These are phyloP conservation scores for Rhinolophus sinicus DNA, from an alignment of 2,113 vertebrate species.

Conservation along the genomic window DNA sequence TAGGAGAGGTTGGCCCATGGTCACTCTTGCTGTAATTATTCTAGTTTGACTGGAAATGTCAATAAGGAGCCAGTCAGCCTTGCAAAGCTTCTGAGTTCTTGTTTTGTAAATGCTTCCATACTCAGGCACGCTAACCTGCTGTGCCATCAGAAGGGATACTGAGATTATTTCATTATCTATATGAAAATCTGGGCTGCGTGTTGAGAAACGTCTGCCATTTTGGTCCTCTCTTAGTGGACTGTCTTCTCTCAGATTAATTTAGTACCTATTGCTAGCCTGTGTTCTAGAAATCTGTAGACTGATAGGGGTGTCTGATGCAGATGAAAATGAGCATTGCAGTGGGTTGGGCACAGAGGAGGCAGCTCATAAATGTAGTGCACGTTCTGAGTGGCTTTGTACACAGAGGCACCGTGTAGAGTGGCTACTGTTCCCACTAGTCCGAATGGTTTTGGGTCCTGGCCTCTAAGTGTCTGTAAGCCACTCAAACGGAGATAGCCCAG, in stretches of 20 bases:
- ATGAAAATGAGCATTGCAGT: background rate
- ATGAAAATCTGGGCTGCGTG: slow-evolving; percentile 57
- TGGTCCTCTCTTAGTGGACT: background rate
- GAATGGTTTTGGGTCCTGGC: background rate
- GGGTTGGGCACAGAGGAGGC: background rate
- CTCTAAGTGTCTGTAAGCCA: background rate
- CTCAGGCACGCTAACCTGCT: background rate
- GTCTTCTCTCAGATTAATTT: slow-evolving; percentile 1
- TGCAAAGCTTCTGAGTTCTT: background rate
- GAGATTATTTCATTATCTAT: slow-evolving; percentile 18
- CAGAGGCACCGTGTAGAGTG: background rate
- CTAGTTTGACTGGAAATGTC: background rate
- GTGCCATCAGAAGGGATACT: background rate
- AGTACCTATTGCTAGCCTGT: background rate
- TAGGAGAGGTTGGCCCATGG: background rate
- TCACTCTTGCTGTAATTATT: background rate
- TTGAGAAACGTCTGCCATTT: slow-evolving; percentile 10
- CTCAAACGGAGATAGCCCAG: background rate
- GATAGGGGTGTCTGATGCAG: background rate
- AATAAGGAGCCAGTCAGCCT: background rate
- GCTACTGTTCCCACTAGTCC: background rate
- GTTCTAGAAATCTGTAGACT: background rate
- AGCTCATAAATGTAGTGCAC: background rate
- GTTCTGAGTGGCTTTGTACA: background rate
- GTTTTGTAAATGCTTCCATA: background rate